phyloP scores from a whole-genome alignment of 2,888 invertebrate species.

The Brachypterus glaber region DNA sequence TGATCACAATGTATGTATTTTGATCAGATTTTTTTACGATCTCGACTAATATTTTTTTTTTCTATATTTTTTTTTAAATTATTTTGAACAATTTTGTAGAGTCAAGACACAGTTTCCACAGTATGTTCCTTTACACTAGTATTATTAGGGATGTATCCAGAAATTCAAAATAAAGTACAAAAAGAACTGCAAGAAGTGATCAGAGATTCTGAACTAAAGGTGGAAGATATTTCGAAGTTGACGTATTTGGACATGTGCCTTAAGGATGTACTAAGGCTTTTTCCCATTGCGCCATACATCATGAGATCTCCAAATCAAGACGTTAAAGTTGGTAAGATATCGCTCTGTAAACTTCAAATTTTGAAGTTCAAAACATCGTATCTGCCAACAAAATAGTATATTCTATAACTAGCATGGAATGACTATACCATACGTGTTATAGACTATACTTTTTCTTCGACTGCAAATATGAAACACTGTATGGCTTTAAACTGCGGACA shows the following conservation, averaged over 20 bases:
- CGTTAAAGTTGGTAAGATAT: slow-evolving; percentile 21
- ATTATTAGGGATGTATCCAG: slow-evolving; percentile 30
- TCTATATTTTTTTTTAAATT: not conserved
- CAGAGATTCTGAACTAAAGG: slow-evolving; percentile 13
- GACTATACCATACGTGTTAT: too few relatives aligned
- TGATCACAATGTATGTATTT: too few relatives aligned
- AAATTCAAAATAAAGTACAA: slow-evolving; percentile 23
- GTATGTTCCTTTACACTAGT: slow-evolving; percentile 23
- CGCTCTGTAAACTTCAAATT: too few relatives aligned
- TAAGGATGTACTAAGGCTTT: slow-evolving; percentile 29
- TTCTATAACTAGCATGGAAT: too few relatives aligned
- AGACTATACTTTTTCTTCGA: too few relatives aligned
- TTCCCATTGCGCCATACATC: slow-evolving; percentile 30
- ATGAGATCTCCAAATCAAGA: slow-evolving; percentile 25
- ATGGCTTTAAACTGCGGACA: too few relatives aligned
- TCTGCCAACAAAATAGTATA: too few relatives aligned
- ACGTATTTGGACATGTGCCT: slow-evolving; percentile 29
- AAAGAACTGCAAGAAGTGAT: slow-evolving; percentile 20
- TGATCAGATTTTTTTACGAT: too few relatives aligned
- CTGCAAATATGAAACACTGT: too few relatives aligned
- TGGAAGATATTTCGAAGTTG: slow-evolving; percentile 23
- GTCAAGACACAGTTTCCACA: slow-evolving; percentile 29
- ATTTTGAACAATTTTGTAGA: slow-evolving; percentile 21
- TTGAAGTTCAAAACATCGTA: too few relatives aligned
- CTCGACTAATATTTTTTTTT: too few relatives aligned